Evolutionary conservation across 2,888 invertebrate genomes (phyloP).

Genomic region (Ecliptopera silaceata): DNA sequence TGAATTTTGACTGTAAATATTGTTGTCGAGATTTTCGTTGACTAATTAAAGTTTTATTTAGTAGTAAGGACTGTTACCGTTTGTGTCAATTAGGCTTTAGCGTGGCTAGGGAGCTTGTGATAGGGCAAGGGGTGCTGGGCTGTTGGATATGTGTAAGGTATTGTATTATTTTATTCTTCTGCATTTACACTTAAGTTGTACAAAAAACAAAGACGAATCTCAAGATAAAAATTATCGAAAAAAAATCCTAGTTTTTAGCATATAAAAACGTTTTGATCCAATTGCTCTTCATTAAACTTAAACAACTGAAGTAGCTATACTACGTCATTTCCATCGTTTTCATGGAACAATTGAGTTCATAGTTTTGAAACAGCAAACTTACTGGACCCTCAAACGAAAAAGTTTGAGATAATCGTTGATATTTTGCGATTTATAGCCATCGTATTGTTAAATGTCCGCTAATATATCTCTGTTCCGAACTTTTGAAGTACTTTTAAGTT

Average conservation of each 20-base stretch:
- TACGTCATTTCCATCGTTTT: slow-evolving; percentile 36
- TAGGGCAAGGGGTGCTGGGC: slow-evolving; percentile 55
- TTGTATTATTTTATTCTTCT: slow-evolving; percentile 7
- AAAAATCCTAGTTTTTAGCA: not conserved
- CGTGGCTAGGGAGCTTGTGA: slow-evolving; percentile 81
- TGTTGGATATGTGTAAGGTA: slow-evolving; percentile 40
- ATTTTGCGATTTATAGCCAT: slow-evolving; percentile 42
- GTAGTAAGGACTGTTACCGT: slow-evolving; percentile 70
- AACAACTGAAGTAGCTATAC: slow-evolving; percentile 31
- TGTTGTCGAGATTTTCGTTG: slow-evolving; percentile 76
- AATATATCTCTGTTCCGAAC: slow-evolving; percentile 40
- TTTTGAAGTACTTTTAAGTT: slow-evolving; percentile 35
- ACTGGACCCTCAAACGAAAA: slow-evolving; percentile 34
- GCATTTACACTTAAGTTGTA: no score
- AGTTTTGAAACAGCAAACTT: slow-evolving; percentile 38
- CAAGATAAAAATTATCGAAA: no score
- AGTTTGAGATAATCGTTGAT: slow-evolving; percentile 40
- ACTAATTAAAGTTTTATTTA: slow-evolving; percentile 80
- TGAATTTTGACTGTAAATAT: slow-evolving; percentile 41
- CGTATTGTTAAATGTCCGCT: slow-evolving; percentile 40
- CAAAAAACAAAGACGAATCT: not conserved
- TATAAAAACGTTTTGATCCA: slow-evolving; percentile 3
- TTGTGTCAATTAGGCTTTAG: slow-evolving; percentile 78
- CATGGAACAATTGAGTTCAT: slow-evolving; percentile 40
- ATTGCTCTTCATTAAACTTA: slow-evolving; percentile 23